Evolutionary conservation across 1,140 invertebrate genomes (phyloP).

Genomic region (Cotesia glomerata): DNA sequence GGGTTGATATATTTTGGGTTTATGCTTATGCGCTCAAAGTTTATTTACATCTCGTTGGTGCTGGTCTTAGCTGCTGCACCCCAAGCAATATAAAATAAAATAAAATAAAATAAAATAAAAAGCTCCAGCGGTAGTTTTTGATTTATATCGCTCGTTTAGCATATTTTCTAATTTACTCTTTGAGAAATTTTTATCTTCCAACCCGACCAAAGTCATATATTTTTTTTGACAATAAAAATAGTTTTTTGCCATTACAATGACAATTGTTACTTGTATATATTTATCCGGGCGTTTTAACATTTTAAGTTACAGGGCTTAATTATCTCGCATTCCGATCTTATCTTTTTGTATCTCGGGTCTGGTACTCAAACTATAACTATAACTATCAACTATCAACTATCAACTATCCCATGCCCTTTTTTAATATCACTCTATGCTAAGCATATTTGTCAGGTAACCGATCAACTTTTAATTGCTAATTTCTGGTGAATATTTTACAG

Average conservation of each 20-base stretch:
- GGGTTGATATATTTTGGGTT: constrained; percentile 10
- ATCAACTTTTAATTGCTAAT: too few relatives aligned
- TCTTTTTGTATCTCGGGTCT: too few relatives aligned
- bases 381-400: too few relatives aligned
- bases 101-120: constrained; percentile 11
- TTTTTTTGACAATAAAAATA: not conserved
- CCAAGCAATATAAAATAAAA: not conserved
- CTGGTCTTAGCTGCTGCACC: not conserved
- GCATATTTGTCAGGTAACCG: too few relatives aligned
- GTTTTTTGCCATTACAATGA: not conserved
- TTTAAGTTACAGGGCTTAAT: too few relatives aligned
- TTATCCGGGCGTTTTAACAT: not conserved
- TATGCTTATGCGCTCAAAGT: not conserved
- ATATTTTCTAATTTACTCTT: constrained; percentile 59
- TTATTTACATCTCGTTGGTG: not conserved
- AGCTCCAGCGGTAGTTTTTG: constrained; percentile 51
- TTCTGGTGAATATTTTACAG: too few relatives aligned
- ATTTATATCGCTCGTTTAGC: constrained; percentile 63
- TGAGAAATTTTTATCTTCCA: constrained; percentile 51
- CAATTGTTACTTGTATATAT: not conserved
- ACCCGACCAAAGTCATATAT: not conserved
- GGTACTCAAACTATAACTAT: too few relatives aligned
- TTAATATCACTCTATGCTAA: too few relatives aligned
- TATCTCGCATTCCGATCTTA: too few relatives aligned
- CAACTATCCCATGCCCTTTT: too few relatives aligned